Evolutionary conservation across 1,140 invertebrate genomes (phyloP), one percentile per base, ranked within the genome.

Genomic region (Odontomachus brunneus): DNA sequence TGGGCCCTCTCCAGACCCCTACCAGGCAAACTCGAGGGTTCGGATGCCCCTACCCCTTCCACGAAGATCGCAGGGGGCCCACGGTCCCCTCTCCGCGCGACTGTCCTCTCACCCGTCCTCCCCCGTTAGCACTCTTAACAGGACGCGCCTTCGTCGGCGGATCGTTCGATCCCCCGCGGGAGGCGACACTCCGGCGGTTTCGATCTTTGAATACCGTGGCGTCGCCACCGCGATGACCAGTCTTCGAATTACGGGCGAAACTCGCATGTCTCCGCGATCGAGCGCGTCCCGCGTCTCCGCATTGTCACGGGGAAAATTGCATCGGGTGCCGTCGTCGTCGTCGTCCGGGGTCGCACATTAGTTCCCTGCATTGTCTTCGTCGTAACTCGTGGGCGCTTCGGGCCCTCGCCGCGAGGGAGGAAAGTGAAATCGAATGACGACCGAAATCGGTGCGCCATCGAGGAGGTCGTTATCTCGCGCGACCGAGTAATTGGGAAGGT

Each of bases 191-290:
- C 44, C 73, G 89, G 88, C 86, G 71, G 85, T 91, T 91, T 92
- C 90, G 90, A 92, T 92, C 91, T 92, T 92, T 92, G 92, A 91
- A 93, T 92, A 92, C 91, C 84, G 86, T 86, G 81, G 90, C 86
- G 89, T 89, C 89, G 91, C 88, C 88, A 87, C 87, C 75, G 86
- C 89, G 89, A 92, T 93, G 90, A 91, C 91, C 92, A 92, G 92
- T 93, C 92, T 90, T 92, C 91, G 91, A 92, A 92, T 92, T 91
- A 92, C 92, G 85, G 87, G 87, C 91, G 91, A 91, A 92, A 89
- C 83, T 89, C 88, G 89, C 89, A 89, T 85, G 91, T 91, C 88
- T 91, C 80, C 85, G 86, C 53, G 33, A 89, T 86, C 85, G 87
- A 83, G 53, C 82, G 63, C 51, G 11, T 15, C 44, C 19, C 53